phyloP scores from a whole-genome alignment of 1,140 invertebrate species.

The Geopemphigus sp. region DNA sequence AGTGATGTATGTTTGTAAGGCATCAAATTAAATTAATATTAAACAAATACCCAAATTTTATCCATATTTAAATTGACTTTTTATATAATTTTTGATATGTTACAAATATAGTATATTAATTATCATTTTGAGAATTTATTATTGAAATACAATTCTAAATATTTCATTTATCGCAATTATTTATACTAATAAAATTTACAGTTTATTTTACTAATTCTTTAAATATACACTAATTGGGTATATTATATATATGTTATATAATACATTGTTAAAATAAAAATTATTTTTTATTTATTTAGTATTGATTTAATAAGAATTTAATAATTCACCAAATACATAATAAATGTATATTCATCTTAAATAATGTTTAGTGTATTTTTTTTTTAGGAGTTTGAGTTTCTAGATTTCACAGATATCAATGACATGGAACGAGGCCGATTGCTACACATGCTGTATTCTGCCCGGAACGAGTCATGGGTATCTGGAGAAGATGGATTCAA shows the following conservation, averaged over 20 bases:
- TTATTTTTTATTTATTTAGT: too few species aligned
- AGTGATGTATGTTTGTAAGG: too few species aligned
- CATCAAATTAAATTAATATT: background rate
- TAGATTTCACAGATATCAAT: constrained; percentile 45
- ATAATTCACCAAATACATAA: too few species aligned
- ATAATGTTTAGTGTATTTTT: background rate
- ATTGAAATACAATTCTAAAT: constrained; percentile 1
- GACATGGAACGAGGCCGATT: constrained; percentile 44
- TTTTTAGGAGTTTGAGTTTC: constrained; percentile 43
- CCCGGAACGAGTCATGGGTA: constrained; percentile 38
- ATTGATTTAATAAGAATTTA: too few species aligned
- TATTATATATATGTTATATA: too few species aligned
- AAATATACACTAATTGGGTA: background rate
- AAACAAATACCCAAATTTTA: background rate
- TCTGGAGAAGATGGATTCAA: constrained; percentile 43
- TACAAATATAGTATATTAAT: background rate
- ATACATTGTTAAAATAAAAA: too few species aligned
- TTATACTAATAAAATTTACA: constrained; percentile 4
- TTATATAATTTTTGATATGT: background rate
- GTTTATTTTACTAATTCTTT: background rate
- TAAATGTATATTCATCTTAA: too few species aligned
- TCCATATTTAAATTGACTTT: background rate
- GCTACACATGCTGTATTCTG: constrained; percentile 38
- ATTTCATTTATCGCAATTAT: background rate
- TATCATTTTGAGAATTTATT: constrained; percentile 6